These are phyloP conservation scores for Phalacrocorax brasilianus DNA, from an alignment of 2,113 vertebrate species.

Conservation along the genomic window DNA sequence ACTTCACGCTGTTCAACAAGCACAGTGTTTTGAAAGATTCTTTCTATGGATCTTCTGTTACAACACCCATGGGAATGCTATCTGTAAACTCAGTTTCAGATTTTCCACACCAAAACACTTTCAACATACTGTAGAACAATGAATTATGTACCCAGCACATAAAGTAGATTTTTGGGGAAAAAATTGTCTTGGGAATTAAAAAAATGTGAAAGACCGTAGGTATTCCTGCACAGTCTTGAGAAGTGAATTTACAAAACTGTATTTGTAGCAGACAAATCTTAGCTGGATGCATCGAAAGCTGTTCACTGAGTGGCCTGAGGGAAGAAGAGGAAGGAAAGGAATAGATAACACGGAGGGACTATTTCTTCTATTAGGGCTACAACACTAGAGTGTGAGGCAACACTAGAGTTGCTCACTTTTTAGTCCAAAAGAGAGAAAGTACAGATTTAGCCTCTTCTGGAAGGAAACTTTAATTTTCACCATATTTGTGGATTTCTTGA, in stretches of 20 bases:
- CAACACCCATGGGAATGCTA: neutral
- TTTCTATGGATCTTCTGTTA: neutral
- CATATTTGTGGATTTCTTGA: neutral
- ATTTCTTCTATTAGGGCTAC: neutral
- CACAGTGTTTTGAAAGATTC: neutral
- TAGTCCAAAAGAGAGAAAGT: neutral
- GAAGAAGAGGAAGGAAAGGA: neutral
- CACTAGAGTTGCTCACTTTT: neutral
- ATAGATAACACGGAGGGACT: neutral
- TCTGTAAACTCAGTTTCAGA: neutral
- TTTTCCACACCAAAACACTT: neutral
- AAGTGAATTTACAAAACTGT: neutral
- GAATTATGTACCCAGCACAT: neutral
- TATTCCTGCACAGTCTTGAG: neutral
- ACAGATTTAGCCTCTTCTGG: neutral
- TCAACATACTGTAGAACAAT: neutral
- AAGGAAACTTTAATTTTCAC: neutral
- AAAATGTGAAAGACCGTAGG: neutral
- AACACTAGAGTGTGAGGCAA: neutral
- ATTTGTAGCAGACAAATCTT: neutral
- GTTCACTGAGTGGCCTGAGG: neutral
- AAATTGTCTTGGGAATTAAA: neutral
- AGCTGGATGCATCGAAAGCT: neutral
- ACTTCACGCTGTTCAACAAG: neutral
- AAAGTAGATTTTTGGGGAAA: neutral